phyloP scores from a whole-genome alignment of 2,888 invertebrate genomes.

The Andrena hattorfiana region DNA sequence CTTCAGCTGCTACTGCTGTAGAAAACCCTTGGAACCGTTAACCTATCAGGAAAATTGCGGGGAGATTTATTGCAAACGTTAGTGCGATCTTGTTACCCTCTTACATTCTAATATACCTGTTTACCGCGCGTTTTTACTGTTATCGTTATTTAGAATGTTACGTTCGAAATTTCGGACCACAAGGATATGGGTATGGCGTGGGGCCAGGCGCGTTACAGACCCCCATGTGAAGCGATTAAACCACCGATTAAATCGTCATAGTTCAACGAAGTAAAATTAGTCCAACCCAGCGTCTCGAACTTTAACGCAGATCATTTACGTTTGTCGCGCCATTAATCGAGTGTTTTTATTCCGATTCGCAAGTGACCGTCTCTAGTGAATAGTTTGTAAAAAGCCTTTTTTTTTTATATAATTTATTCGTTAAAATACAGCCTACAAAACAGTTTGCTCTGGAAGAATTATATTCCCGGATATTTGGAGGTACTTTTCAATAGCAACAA shows the following conservation, averaged over 20 bases:
- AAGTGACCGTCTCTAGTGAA: background rate
- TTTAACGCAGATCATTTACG: background rate
- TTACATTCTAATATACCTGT: background rate
- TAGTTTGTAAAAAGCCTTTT: slow-evolving; percentile 9
- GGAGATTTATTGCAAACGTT: slow-evolving; percentile 86
- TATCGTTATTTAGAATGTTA: slow-evolving; percentile 84
- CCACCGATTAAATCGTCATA: background rate
- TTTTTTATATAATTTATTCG: slow-evolving; percentile 11
- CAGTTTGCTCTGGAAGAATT: background rate
- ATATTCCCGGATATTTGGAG: background rate
- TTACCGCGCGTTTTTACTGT: background rate
- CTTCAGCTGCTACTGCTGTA: slow-evolving; percentile 86
- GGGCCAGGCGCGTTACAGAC: slow-evolving; percentile 81
- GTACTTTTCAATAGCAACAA: background rate
- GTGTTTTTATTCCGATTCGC: background rate
- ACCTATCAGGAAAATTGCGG: slow-evolving; percentile 85
- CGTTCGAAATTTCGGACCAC: slow-evolving; percentile 85
- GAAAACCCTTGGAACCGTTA: slow-evolving; percentile 85
- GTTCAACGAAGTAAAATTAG: slow-evolving; percentile 8
- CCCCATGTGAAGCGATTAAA: slow-evolving; percentile 70
- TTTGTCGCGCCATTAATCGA: background rate
- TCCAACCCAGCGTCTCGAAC: slow-evolving; percentile 24
- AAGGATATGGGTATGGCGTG: slow-evolving; percentile 85
- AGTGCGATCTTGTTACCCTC: slow-evolving; percentile 66
- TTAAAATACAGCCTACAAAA: slow-evolving; percentile 27